Evolutionary conservation across 2,888 invertebrate species (phyloP), one percentile per base, ranked within the genome.

Genomic region (Chrysodeixis includens): DNA sequence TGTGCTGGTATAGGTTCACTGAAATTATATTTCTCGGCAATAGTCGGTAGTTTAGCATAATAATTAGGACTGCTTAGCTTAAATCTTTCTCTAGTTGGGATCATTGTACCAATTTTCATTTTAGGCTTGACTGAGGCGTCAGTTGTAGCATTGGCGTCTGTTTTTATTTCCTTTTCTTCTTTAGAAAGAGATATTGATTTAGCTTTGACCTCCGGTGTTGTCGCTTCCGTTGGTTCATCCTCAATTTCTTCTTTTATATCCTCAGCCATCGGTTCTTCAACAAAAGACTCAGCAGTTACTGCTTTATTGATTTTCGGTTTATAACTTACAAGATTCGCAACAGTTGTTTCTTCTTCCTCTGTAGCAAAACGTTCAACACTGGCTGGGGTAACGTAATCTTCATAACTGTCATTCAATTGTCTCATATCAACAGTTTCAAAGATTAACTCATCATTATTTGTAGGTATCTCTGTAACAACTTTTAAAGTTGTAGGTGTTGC

Each of bases 11-110:
- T 65, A 0, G 92, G 91, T 64, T 93, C 93, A 30, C 90, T 72
- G n/a, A 92, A 92, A 56, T 91, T 85, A 53, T 92, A 93, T 66
- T 83, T 87, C 16, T 92, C 91, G 0, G 87, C 90, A 0, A 89
- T 71, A 1, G 80, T 83, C 0, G 90, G 90, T 3, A 90, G 26
- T 22, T 86, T 88, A 0, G 76, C 85, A 12, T 83, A 82, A 66
- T 90, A 92, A 71, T 90, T 88, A 0, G 92, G 91, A 30, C 88
- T 88, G 1, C 81, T 84, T 52, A 90, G 78, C 56, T 82, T 89
- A 55, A 82, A 89, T 1, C 64, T 74, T 16, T 84, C 74, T 30
- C 85, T 83, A 0, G 85, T 90, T 0, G 89, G 90, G 32, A 87
- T 88, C 58, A 81, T 85, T 0, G 90, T 90, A 0, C 55, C 54